phyloP scores from a whole-genome alignment of 2,888 invertebrate species.

The Thecophora atra region DNA sequence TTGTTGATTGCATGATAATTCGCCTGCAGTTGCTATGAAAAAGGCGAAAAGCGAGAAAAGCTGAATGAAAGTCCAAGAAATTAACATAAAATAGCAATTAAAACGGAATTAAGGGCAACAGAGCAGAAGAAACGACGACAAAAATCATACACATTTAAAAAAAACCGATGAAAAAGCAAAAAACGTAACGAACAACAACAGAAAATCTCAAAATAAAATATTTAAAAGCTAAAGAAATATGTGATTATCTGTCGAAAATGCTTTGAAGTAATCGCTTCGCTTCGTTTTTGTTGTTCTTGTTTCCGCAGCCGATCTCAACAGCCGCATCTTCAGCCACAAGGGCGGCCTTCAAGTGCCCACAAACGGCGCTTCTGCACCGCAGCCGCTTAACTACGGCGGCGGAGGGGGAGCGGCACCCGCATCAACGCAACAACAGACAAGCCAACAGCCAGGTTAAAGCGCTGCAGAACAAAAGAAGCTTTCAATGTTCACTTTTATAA shows the following conservation, averaged over 20 bases:
- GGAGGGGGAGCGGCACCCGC: conserved; percentile 46
- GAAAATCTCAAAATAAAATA: background rate
- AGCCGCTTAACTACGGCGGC: conserved; percentile 56
- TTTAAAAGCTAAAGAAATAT: background rate
- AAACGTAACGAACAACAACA: background rate
- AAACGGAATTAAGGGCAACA: conserved; percentile 5
- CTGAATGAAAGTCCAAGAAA: background rate
- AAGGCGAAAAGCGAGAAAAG: background rate
- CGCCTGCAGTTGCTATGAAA: no score
- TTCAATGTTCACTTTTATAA: conserved; percentile 6
- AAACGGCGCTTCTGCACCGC: conserved; percentile 50
- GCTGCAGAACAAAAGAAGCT: conserved; percentile 37
- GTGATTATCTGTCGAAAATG: no score
- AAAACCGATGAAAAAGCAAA: background rate
- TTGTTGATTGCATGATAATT: no score
- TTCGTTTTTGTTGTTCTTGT: background rate
- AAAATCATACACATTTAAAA: background rate
- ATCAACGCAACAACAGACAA: conserved; percentile 9
- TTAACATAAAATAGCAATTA: conserved; percentile 1
- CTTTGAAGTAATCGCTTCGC: background rate
- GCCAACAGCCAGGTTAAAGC: conserved; percentile 25
- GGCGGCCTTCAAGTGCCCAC: conserved; percentile 71
- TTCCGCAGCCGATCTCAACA: conserved; percentile 66
- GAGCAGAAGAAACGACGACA: background rate
- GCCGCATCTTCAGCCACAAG: conserved; percentile 79